Percentiles rank a stretch among this genome's conserved stretches.
These are phyloP conservation scores for Anniella stebbinsi DNA, from an alignment of 2,797 vertebrate genomes.

Conservation along the genomic window DNA sequence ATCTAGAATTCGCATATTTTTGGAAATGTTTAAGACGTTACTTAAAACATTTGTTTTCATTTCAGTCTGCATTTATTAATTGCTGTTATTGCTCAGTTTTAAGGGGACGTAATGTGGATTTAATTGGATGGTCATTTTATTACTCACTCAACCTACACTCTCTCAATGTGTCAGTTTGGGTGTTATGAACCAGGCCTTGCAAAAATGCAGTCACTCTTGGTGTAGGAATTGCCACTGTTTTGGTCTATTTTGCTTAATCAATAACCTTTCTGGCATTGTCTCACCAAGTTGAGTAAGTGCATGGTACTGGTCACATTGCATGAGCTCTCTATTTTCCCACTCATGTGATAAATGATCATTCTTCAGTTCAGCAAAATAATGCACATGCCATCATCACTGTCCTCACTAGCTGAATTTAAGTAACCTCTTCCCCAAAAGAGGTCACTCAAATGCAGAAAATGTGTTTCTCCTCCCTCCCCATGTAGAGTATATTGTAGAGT, in stretches of 20 bases:
- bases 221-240: not conserved
- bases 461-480: not conserved
- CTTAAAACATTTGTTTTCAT: not conserved
- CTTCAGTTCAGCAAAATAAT: not conserved
- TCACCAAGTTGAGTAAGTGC: not conserved
- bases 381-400: constrained; percentile 30
- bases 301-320: rapidly evolving
- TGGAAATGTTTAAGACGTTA: not conserved
- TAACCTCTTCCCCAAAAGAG: constrained; percentile 40
- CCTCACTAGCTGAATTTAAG: not conserved
- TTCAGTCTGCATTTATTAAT: not conserved
- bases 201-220: not conserved
- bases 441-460: constrained; percentile 30
- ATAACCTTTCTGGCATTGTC: not conserved
- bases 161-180: not conserved
- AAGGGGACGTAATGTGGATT: not conserved
- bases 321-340: rapidly evolving
- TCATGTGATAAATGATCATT: constrained; percentile 15
- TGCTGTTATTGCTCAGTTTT: not conserved
- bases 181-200: not conserved
- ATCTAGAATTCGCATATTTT: not conserved
- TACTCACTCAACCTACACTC: not conserved
- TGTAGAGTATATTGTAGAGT: constrained; percentile 8
- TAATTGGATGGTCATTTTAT: not conserved
- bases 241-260: not conserved